Percentiles rank a stretch among this genome's conserved stretches.
Conservation (phyloP, 2,888 invertebrate genomes). For the Coremacera marginata region DNA sequence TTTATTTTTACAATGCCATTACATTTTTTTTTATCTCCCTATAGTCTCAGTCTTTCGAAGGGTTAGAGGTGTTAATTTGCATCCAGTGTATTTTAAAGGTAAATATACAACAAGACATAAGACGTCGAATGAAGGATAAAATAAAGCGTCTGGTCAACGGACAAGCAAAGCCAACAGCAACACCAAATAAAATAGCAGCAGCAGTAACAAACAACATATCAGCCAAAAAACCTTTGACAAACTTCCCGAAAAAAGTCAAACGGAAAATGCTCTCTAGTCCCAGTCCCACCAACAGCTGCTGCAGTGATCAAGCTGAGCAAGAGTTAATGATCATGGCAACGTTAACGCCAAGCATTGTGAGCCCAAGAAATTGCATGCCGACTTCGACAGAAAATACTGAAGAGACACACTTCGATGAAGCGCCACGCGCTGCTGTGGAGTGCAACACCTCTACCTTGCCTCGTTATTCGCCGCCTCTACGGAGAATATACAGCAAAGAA, state of each 20-base stretch:
- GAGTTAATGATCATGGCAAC: not conserved
- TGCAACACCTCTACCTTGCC: not conserved
- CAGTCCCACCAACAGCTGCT: not conserved
- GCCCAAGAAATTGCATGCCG: slow-evolving; percentile 7
- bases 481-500: not conserved
- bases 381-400: slow-evolving; percentile 3
- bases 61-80: not conserved
- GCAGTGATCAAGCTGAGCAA: not conserved
- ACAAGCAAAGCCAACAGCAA: not conserved
- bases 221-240: slow-evolving; percentile 4
- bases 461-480: not conserved
- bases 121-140: not conserved
- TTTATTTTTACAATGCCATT: not conserved
- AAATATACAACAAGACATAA: not conserved
- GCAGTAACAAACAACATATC: slow-evolving; percentile 11
- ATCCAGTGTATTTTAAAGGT: slow-evolving; percentile 23
- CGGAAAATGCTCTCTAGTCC: not conserved
- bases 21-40: not conserved
- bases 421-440: not conserved
- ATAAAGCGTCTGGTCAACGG: not conserved
- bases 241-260: not conserved
- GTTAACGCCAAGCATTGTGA: not conserved
- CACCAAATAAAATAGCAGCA: not conserved
- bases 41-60: not conserved
- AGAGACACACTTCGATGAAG: not conserved